Conservation (phyloP, 2,888 invertebrate species). For the Dynastes grantii region DNA sequence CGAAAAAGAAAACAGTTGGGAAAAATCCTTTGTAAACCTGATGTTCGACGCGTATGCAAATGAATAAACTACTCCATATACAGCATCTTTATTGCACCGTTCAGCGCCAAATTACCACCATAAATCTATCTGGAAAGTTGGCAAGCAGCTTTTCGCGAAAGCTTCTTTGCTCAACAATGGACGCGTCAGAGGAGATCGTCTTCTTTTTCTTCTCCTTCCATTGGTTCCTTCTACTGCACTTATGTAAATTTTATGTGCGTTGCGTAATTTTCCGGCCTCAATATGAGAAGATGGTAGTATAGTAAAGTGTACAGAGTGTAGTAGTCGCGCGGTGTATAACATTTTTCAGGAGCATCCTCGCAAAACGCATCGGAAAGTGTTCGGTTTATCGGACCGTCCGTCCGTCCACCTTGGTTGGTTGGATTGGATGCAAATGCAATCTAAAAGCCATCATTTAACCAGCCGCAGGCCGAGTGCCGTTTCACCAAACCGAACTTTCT, state of each 20-base stretch:
- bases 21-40: constrained; percentile 42
- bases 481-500: constrained; percentile 67
- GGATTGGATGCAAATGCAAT: constrained; percentile 68
- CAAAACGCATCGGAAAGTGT: constrained; percentile 26
- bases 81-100: constrained; percentile 44
- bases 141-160: constrained; percentile 44
- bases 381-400: constrained; percentile 38
- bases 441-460: constrained; percentile 69
- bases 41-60: constrained; percentile 47
- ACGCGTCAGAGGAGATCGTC: constrained; percentile 36
- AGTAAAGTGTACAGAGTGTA: neutral
- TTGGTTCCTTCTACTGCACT: constrained; percentile 38
- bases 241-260: constrained; percentile 41
- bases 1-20: constrained; percentile 39
- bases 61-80: constrained; percentile 43
- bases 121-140: constrained; percentile 46
- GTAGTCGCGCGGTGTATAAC: constrained; percentile 5
- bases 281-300: constrained; percentile 21
- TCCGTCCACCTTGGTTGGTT: constrained; percentile 40
- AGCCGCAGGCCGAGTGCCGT: constrained; percentile 68
- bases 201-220: constrained; percentile 29
- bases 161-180: constrained; percentile 38
- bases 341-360: constrained; percentile 32
- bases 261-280: constrained; percentile 40
- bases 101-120: constrained; percentile 43